Evolutionary conservation across 2,888 invertebrate species (phyloP), one percentile per base, ranked within the genome.

Genomic region (Tholera decimalis): DNA sequence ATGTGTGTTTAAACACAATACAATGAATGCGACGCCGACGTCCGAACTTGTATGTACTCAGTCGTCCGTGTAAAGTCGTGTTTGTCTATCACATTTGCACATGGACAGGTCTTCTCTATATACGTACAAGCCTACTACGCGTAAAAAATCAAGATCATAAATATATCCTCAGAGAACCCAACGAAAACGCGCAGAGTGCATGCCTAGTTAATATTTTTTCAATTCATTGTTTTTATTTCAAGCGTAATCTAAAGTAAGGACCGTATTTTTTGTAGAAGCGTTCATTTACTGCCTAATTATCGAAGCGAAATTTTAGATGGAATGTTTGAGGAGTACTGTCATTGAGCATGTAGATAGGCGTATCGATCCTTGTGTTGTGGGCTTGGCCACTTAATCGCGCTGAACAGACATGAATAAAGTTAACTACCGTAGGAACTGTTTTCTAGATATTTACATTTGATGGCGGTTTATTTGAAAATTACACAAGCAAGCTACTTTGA

Each of bases 371-470:
- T 46, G 56, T 44, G 33, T 53, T 68, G 47, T 55, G 78, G 75
- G 78, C 26, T 60, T 78, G 73, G 75, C 57, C 62, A 62, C 59
- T 77, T 78, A 57, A 68, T 73, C 54, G 78, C 60, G 63, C 33
- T 63, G 35, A 78, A 44, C 53, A 64, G 57, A 57, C 78, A 73
- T 60, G 50, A 73, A 77, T 67, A 61, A 71, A 76, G 33, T 60
- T 56, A 57, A 76, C 50, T 57, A 50, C 49, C 41, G 46, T 15
- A 33, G 49, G 57, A 54, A 53, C 33, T 51, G 37, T 39, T 51
- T 33, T 24, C 43, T 43, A 26, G 30, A 2, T 37, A 6, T 56
- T 47, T 49, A 30, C 41, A 53, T 30, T n/a, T 39, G 22, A 49
- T 53, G 22, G 13, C 26, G 39, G 15, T 30, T n/a, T 55, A 24